phyloP scores from a whole-genome alignment of 2,113 vertebrate species.

The Pterophyllum scalare region DNA sequence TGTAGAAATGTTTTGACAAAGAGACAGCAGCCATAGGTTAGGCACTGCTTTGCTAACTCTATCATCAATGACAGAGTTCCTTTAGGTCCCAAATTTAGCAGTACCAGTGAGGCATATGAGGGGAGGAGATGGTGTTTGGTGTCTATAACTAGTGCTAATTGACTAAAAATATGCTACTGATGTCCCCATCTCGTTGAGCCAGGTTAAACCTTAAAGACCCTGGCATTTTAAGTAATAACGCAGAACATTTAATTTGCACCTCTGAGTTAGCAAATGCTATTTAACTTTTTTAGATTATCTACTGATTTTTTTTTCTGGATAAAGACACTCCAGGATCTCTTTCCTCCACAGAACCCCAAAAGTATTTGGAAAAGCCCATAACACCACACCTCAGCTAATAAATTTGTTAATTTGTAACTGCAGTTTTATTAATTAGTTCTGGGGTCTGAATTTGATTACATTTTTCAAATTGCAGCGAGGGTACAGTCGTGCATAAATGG shows the following conservation, averaged over 20 bases:
- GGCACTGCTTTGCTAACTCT: not conserved
- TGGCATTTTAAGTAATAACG: not conserved
- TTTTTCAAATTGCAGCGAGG: not conserved
- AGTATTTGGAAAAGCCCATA: not conserved
- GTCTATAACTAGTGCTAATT: too few relatives aligned
- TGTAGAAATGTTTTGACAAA: not conserved
- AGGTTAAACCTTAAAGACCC: not conserved
- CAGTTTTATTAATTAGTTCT: not conserved
- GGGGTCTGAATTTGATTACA: not conserved
- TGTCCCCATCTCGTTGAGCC: not conserved
- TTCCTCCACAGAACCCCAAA: not conserved
- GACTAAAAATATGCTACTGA: not conserved
- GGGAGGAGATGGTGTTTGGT: accelerated
- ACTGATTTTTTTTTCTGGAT: not conserved
- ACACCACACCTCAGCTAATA: not conserved
- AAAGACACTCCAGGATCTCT: not conserved
- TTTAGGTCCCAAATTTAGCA: not conserved
- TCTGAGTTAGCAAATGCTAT: not conserved
- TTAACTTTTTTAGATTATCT: not conserved
- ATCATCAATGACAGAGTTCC: not conserved
- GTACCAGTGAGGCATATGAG: not conserved
- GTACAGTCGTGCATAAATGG: not conserved
- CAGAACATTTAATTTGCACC: not conserved
- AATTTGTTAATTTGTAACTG: not conserved
- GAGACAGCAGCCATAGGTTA: not conserved